These are phyloP conservation scores for Microcebus lehilahytsara DNA, from an alignment of 2,113 vertebrate species.

Conservation along the genomic window DNA sequence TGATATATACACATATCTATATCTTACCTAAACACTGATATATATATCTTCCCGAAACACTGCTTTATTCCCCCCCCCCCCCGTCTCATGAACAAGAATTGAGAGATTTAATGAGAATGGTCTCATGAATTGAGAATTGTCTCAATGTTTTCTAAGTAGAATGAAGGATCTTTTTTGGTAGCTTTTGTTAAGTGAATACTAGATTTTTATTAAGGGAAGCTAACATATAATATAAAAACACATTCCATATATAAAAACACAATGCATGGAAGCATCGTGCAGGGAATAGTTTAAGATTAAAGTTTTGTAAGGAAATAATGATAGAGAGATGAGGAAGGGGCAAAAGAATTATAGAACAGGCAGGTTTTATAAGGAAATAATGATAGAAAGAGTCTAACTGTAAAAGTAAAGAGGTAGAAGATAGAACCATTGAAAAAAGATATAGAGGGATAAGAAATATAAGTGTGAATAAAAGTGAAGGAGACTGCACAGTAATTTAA, in stretches of 20 bases:
- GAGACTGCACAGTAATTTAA: not conserved
- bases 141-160: not conserved
- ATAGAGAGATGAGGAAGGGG: not conserved
- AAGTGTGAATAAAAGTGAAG: not conserved
- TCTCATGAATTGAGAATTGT: not conserved
- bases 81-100: not conserved
- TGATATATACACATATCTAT: not conserved
- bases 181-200: not conserved
- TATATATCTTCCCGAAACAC: not conserved
- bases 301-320: constrained; percentile 22
- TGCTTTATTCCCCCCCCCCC: not conserved
- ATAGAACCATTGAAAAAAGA: not conserved
- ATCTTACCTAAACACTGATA: not conserved
- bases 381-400: not conserved
- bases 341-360: not conserved
- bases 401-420: constrained; percentile 5
- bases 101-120: not conserved
- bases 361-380: not conserved
- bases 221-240: not conserved
- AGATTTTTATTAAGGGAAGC: not conserved
- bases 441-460: not conserved
- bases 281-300: constrained; percentile 22
- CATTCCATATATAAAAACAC: not conserved
- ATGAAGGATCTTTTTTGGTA: not conserved
- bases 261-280: not conserved